Evolutionary conservation across 2,888 invertebrate species (phyloP), one percentile per base, ranked within the genome.

Genomic region (Mesorhabditis sp.): DNA sequence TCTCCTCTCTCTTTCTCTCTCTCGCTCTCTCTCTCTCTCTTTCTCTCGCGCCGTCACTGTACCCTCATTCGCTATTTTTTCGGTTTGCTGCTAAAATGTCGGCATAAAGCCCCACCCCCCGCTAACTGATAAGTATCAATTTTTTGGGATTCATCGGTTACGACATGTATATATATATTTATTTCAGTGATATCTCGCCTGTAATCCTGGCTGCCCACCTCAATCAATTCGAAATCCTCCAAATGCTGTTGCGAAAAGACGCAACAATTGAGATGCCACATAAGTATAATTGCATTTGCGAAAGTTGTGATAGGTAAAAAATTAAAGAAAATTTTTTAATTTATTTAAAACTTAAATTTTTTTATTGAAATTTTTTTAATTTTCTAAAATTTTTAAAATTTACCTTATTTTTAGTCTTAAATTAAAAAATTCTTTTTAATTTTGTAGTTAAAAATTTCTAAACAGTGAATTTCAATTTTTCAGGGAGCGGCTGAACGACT

Each of bases 221-320:
- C 45, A 89, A 89, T 80, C 89, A 89, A 83, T 89, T 89, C 80
- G 89, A 89, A 80, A 89, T 89, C 71, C 86, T 89, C 4, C 89
- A 89, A 82, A 86, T 89, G 80, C 84, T 89, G 62, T 80, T 89
- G 65, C 85, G 87, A 5, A 85, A 81, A 65, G 83, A 80, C 68
- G 84, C 84, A 5, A 73, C 70, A 41, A 84, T 84, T 65, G 83
- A 84, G 63, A 77, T 74, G 62, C 84, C 83, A 15, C 83, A 83
- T 58, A 73, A 73, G 74, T 76, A 5, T 10, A n/a, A 6, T 67
- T 62, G 43, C 43, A 4, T 67, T 67, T 61, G 41, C 45, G 43
- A 13, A 6, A 65, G 13, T 67, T 50, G 66, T 43, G 66, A 45
- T 45, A 5, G n/a, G 45, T 28, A 65, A 63, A 15, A 15, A 28